Base-by-base conservation (phyloP, 2,888 invertebrate genomes). In the Xylophagus ater region DNA sequence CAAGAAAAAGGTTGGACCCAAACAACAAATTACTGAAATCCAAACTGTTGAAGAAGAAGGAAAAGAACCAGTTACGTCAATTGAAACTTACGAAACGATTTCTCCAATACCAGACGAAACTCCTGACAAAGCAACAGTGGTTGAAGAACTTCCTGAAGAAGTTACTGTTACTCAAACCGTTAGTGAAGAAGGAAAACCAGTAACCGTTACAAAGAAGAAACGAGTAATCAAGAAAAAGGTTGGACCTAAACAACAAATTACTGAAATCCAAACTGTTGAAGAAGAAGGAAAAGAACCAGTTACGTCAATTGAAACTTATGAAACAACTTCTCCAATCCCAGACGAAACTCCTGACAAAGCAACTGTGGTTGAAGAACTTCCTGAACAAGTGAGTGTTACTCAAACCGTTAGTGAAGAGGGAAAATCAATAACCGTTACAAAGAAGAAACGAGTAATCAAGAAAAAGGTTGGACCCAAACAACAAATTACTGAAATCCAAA, bases 1-100 rank as follows among this genome's bases (percentile, higher is more conserved):
- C 2, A 67, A 59, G 42, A 64, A 59, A 42, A 53, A 51, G 33
- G 55, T 53, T 24, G 64, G 57, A 3, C 51, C 49, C 4, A 59
- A 60, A 34, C 47, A 57, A 42, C 59, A 62, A 49, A 48, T 62
- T 0, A 66, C 65, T 0, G 65, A 59, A 51, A 65, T 65, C 13
- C 55, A 55, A 2, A 65, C 63, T 0, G 46, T 59, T 10, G 54
- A 63, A 48, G 32, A 58, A 44, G 37, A 62, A 57, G 47, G 56
- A 53, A 51, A 64, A 58, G 45, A 50, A 47, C 47, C 50, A 34
- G n/a, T 53, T 51, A 41, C 57, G 37, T 53, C 55, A n/a, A 53
- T 60, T 8, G 48, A 48, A 4, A 53, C 53, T 12, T 38, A 49
- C 31, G 52, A 54, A 43, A 39, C 41, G 26, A 34, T 23, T 4